Base-by-base conservation (phyloP, 2,797 vertebrate genomes). In the Pseudochirops cupreus region DNA sequence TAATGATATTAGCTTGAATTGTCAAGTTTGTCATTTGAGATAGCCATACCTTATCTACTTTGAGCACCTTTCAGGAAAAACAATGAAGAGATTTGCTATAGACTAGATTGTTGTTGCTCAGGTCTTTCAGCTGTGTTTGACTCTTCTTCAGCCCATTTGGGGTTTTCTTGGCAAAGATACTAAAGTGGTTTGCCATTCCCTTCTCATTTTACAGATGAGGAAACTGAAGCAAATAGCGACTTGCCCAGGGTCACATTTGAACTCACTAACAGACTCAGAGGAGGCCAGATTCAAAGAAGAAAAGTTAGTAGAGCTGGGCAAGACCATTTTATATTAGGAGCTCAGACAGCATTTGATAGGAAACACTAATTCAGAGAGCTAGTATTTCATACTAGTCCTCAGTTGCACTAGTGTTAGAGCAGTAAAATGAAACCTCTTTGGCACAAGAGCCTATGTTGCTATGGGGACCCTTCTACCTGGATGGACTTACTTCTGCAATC, bases 401-500 rank as follows among this genome's bases (percentile, higher is more conserved):
- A 50, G 74, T 3, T 24, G 9, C 24, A 10, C 21, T 46, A 5
- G 21, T 50, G 74, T 24, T 82, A 82, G 7, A 82, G 7, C 18
- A 33, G 33, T 46, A 12, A 26, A 24, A 87, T 87, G 74, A 50
- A 26, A 50, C 74, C 74, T 26, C 74, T 39, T 82, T 50, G 39
- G 74, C 24, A 26, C 39, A 87, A 87, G 39, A 87, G 21, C 28
- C 58, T 16, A 18, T 26, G 56, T 12, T 14, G 18, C 92, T 92
- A 31, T 21, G 26, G n/a, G 62, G 0, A 11, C 33, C 93, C 28
- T 26, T 33, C 74, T 91, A 16, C 50, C 26, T 28, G 0, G 2
- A 39, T 39, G 56, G 11, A 52, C 97, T 97, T 89, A 99, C 99
- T 99, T 99, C 99, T 0, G 98, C 94, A 52, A 99, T 99, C 98